Base-by-base conservation (phyloP, 1,140 invertebrate species). In the Nephila pilipes region DNA sequence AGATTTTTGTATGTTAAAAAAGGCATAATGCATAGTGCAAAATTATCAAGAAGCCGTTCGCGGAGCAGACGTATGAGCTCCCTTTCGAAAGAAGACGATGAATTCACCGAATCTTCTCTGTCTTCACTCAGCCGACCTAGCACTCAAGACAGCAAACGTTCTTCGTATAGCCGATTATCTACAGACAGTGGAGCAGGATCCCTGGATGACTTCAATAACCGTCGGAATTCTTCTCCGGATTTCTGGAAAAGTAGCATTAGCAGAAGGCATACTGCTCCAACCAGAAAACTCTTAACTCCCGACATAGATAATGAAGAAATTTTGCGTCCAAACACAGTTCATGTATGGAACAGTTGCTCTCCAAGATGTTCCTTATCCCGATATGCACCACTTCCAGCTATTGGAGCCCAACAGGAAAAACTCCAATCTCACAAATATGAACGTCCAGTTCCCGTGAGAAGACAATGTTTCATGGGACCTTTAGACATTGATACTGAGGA, bases 111-210 rank as follows among this genome's bases (percentile, higher is more conserved):
- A 81, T 63, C 38, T 10, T 89, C 85, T 8, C 32, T 69, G 32
- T 81, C 79, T 25, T 93, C 87, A 32, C 18, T 54, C 14, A 89
- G 85, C 55, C 75, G 85, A 29, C 87, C 85, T 2, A 88, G 92
- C 18, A 88, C 85, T 16, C 85, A 83, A 54, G 87, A 89, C n/a
- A 89, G 92, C 57, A 88, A 89, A 36, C 58, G 36, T 5, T 88
- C 92, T 20, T 93, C 92, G 6, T 88, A 54, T 25, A 93, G 92
- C 38, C 63, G 92, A 85, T 57, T 89, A 22, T 93, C 92, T 5
- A 85, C 92, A 1, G 92, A 93, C 75, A 93, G 92, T 22, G 92
- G 92, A 1, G 92, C 75, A 20, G 92, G 92, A 46, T 93, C 92
- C 6, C 12, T 93, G n/a, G 92, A 93, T 6, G 92, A 93, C 69